Evolutionary conservation across 2,113 vertebrate species (phyloP).

Genomic region (Amblyornis subalaris): DNA sequence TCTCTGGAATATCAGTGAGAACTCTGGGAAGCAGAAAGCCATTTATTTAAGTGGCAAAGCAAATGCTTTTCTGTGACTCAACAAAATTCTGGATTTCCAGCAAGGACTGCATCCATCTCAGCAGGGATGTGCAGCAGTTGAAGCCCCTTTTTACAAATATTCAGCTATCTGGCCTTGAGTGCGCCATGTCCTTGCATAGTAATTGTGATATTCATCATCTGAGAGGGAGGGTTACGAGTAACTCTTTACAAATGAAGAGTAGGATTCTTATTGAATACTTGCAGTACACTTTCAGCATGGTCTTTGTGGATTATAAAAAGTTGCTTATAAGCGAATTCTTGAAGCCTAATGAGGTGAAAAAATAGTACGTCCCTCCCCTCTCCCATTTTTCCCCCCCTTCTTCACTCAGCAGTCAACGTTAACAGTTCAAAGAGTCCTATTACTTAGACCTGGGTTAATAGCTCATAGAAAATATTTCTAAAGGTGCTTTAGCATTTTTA

Average conservation of each 20-base stretch:
- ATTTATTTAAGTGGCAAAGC: slow-evolving; percentile 6
- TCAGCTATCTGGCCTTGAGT: background rate
- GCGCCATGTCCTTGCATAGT: background rate
- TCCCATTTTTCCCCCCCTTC: rapidly evolving
- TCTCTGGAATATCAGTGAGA: background rate
- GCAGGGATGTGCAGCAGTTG: background rate
- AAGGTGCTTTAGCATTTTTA: background rate
- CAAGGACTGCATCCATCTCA: background rate
- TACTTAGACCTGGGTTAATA: background rate
- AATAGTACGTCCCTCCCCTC: background rate
- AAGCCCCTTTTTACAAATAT: background rate
- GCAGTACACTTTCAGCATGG: background rate
- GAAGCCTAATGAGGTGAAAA: background rate
- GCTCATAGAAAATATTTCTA: background rate
- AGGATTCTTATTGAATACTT: background rate
- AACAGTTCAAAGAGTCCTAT: background rate
- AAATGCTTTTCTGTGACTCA: background rate
- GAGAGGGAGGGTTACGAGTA: background rate
- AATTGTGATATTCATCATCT: background rate
- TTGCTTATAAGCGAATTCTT: background rate
- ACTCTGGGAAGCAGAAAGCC: background rate
- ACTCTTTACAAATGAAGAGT: background rate
- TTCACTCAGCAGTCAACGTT: background rate
- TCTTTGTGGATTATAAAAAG: background rate
- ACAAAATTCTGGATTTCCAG: background rate